A percentile compares a stretch with the other conserved stretches of the same genome.
Conservation (phyloP, 2,888 invertebrate genomes). For the Oxyteleia sp. region DNA sequence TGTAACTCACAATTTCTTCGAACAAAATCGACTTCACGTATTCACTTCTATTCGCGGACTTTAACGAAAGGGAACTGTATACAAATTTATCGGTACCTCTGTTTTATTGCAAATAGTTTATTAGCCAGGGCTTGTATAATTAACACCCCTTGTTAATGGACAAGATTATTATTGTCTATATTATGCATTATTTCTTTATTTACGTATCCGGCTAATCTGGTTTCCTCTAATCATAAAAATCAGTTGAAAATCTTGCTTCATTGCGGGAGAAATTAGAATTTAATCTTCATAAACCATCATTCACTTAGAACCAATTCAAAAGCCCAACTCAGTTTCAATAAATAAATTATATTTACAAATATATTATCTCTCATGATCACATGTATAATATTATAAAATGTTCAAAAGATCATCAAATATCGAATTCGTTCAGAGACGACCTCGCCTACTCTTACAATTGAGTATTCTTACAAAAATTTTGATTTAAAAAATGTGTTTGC, state of each 20-base stretch:
- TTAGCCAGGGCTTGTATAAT: slow-evolving; percentile 52
- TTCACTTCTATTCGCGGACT: slow-evolving; percentile 69
- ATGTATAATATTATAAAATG: slow-evolving; percentile 50
- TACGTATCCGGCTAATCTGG: slow-evolving; percentile 17
- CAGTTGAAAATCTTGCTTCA: slow-evolving; percentile 35
- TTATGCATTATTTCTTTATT: slow-evolving; percentile 56
- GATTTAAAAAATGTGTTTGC: slow-evolving; percentile 40
- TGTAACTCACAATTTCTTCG: slow-evolving; percentile 10
- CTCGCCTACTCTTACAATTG: slow-evolving; percentile 11
- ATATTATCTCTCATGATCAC: slow-evolving; percentile 3
- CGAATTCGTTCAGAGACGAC: slow-evolving; percentile 15
- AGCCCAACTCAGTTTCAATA: slow-evolving; percentile 8
- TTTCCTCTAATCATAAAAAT: slow-evolving; percentile 42
- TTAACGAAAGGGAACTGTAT: slow-evolving; percentile 43
- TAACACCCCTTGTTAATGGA: slow-evolving; percentile 60
- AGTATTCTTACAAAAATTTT: slow-evolving; percentile 44
- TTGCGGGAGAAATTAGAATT: slow-evolving; percentile 9
- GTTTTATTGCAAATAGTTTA: slow-evolving; percentile 65
- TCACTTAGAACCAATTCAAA: neutral
- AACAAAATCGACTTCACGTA: slow-evolving; percentile 19
- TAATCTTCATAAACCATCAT: neutral
- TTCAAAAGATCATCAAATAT: slow-evolving; percentile 25
- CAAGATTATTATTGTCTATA: slow-evolving; percentile 73
- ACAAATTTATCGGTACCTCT: slow-evolving; percentile 56
- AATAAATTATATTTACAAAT: slow-evolving; percentile 49